Evolutionary conservation across 2,113 vertebrate species (phyloP).

Genomic region (Cololabis saira): DNA sequence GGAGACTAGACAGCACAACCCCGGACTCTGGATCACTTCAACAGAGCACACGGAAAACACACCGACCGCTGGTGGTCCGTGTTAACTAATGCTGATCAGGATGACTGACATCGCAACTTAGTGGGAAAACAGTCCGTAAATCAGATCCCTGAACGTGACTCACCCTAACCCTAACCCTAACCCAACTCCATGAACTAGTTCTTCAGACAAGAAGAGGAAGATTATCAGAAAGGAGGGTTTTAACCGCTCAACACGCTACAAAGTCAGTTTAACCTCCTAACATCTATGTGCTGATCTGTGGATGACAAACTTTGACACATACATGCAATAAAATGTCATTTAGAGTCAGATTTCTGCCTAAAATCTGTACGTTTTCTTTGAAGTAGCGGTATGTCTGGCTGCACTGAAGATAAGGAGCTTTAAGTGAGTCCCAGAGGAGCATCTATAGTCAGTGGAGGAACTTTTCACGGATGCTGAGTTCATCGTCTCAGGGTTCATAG

Average conservation of each 20-base stretch:
- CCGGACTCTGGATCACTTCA: constrained; percentile 48
- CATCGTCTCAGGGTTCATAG: constrained; percentile 56
- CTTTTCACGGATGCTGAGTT: constrained; percentile 64
- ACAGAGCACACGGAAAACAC: constrained; percentile 58
- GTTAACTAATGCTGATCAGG: constrained; percentile 50
- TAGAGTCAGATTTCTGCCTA: no score
- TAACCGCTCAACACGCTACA: no score
- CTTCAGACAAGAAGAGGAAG: constrained; percentile 46
- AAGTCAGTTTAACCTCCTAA: no score
- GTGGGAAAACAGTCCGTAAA: constrained; percentile 58
- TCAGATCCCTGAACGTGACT: constrained; percentile 21
- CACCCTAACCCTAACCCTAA: constrained; percentile 2
- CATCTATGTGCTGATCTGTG: no score
- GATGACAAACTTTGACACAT: no score
- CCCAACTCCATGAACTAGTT: constrained; percentile 27
- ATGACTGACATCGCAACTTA: constrained; percentile 56
- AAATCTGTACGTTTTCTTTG: neutral
- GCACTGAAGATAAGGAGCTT: constrained; percentile 34
- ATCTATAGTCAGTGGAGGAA: constrained; percentile 72
- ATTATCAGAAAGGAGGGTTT: constrained; percentile 6
- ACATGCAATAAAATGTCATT: no score
- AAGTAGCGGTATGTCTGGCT: no score
- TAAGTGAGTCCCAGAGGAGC: constrained; percentile 56
- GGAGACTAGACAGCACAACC: constrained; percentile 55
- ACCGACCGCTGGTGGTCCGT: constrained; percentile 24